These are phyloP conservation scores for Plutomurus gul DNA, from an alignment of 1,140 invertebrate genomes.

Conservation along the genomic window DNA sequence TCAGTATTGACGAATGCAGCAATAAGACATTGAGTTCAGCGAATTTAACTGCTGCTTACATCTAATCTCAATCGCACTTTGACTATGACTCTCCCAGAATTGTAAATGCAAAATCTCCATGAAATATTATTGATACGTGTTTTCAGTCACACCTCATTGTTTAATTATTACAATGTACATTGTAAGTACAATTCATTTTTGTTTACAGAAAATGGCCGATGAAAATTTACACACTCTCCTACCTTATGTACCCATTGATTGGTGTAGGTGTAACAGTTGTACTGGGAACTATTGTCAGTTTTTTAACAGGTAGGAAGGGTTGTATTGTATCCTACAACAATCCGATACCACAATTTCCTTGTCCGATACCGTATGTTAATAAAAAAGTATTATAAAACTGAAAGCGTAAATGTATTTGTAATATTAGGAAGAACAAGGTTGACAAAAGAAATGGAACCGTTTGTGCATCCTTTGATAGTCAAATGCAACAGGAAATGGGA, in stretches of 20 bases:
- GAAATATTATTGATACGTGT: not conserved
- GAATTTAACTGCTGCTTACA: constrained; percentile 24
- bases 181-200: not conserved
- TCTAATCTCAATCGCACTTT: not conserved
- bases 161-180: not conserved
- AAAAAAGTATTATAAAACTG: too few relatives aligned
- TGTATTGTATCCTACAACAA: too few relatives aligned
- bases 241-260: constrained; percentile 50
- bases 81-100: not conserved
- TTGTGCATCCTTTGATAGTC: constrained; percentile 36
- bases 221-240: constrained; percentile 51
- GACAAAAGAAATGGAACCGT: constrained; percentile 39
- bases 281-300: constrained; percentile 44
- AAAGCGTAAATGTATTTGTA: not conserved
- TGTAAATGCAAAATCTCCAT: not conserved
- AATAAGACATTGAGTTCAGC: not conserved
- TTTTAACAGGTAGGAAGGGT: constrained; percentile 48
- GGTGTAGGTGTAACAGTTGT: constrained; percentile 37
- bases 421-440: constrained; percentile 14
- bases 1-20: constrained; percentile 44
- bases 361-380: too few relatives aligned
- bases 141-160: too few relatives aligned
- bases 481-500: constrained; percentile 28
- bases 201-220: constrained; percentile 42
- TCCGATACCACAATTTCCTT: too few relatives aligned